Percentiles rank a stretch among this genome's conserved stretches.
phyloP scores from a whole-genome alignment of 2,888 invertebrate genomes.

The Folsomia manolachei region DNA sequence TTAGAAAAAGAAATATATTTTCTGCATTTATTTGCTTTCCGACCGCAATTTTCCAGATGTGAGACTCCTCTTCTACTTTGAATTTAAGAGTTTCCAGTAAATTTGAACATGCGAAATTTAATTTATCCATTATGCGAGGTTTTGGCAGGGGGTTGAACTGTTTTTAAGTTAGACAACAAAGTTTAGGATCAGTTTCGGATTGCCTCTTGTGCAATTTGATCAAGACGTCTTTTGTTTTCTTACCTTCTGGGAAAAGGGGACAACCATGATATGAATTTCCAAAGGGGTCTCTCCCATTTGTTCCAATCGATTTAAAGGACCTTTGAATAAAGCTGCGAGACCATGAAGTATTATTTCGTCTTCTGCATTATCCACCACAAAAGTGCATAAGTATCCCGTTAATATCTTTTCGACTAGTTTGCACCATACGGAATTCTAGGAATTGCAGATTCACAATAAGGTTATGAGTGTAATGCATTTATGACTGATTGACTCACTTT shows the following conservation, averaged over 20 bases:
- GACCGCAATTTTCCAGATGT: neutral
- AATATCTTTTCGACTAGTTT: neutral
- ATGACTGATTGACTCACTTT: neutral
- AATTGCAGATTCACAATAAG: neutral
- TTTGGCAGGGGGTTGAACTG: neutral
- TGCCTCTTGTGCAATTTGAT: no score
- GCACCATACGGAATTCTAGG: neutral
- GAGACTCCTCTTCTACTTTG: neutral
- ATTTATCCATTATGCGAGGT: neutral
- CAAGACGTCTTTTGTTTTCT: no score
- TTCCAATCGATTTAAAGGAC: neutral
- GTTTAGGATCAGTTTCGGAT: no score
- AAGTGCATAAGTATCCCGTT: neutral
- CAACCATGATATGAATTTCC: neutral
- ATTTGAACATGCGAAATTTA: neutral
- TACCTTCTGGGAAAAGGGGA: neutral
- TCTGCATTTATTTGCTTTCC: neutral
- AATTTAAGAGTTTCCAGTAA: neutral
- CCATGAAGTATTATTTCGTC: neutral
- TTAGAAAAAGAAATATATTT: neutral
- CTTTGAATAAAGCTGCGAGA: neutral
- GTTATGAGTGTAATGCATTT: neutral
- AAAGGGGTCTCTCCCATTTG: neutral
- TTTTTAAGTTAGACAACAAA: no score
- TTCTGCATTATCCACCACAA: neutral